These are phyloP conservation scores for Cantharis flavilabris DNA, from an alignment of 2,888 invertebrate species.

Conservation along the genomic window DNA sequence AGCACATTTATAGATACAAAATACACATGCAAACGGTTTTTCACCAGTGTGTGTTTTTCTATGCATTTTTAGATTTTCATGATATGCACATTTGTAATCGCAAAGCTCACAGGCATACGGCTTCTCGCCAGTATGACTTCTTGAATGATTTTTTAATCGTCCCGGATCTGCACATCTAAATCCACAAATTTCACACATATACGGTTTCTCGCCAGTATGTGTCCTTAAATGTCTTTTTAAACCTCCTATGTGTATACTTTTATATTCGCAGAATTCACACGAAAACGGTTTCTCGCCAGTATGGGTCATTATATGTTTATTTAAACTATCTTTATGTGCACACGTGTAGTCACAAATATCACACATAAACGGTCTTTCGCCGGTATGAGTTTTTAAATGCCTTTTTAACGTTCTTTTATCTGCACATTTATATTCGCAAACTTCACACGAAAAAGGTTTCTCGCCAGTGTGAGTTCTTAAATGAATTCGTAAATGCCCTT, in stretches of 20 bases:
- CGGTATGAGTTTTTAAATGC: not conserved
- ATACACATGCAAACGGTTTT: not conserved
- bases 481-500: not conserved
- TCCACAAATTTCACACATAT: not conserved
- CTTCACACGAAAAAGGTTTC: not conserved
- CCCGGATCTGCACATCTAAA: not conserved
- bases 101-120: not conserved
- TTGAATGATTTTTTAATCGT: not conserved
- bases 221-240: not conserved
- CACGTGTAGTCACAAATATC: not conserved
- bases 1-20: not conserved
- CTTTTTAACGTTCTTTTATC: not conserved
- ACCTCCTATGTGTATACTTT: not conserved
- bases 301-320: not conserved
- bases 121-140: not conserved
- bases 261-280: not conserved
- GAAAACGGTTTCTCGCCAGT: not conserved
- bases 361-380: not conserved
- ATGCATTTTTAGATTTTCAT: not conserved
- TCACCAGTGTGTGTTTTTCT: not conserved
- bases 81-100: not conserved
- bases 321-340: not conserved
- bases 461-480: not conserved
- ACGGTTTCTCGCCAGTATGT: not conserved
- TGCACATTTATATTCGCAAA: not conserved